Evolutionary conservation across 1,140 invertebrate genomes (phyloP), one percentile per base, ranked within the genome.

Genomic region (Pomacea maculata): DNA sequence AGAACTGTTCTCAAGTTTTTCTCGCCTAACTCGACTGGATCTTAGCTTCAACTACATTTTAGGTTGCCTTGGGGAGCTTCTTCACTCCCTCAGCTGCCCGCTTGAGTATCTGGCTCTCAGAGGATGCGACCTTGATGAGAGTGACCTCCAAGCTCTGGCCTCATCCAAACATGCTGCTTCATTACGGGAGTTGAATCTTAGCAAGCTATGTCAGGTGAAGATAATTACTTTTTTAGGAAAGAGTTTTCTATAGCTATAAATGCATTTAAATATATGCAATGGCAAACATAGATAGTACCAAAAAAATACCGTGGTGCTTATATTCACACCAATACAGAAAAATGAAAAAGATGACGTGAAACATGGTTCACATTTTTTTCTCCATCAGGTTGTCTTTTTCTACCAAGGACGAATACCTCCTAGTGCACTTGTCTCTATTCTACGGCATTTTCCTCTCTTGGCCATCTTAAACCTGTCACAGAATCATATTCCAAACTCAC

Each of bases 11-110:
- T 54, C 65, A 10, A 75, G 68, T 61, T 86, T 88, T 63, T 64
- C 78, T 9, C 75, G 83, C 76, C 80, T 88, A 54, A 75, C 76
- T 10, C 64, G 86, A 63, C 74, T 88, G 10, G 86, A 88, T 81
- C 74, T 88, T 25, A 85, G 86, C 63, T 86, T 85, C 79, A 88
- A 87, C 81, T 88, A 85, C 70, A 77, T 88, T 1, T 29, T 86
- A 0, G 87, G 87, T 15, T 88, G 87, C 57, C 81, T 88, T 64
- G 87, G 86, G 15, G 87, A 88, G 76, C 25, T 88, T 61, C 79
- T 88, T 8, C 81, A 84, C n/a, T 65, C 83, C 55, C 65, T 88
- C 34, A 73, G 71, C 63, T 78, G 61, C 6, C 87, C 87, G 1
- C 68, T 88, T 12, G 83, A 86, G n/a, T 88, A 80, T 67, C 82